Percentiles rank a stretch among this genome's conserved stretches.
These are phyloP conservation scores for Pelosia muscerda DNA, from an alignment of 2,888 invertebrate species.

Conservation along the genomic window DNA sequence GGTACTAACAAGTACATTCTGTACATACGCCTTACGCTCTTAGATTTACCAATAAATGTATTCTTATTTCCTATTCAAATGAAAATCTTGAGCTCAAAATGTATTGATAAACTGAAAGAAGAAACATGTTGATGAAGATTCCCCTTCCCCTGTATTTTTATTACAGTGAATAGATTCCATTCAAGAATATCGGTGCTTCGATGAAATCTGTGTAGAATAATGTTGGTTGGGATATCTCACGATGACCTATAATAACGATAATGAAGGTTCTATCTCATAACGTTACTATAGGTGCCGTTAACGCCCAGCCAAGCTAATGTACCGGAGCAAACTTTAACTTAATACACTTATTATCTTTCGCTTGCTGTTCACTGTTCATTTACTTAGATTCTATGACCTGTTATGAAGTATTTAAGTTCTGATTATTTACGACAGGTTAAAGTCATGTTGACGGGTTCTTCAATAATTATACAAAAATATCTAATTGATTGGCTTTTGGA, in stretches of 20 bases:
- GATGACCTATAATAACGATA: conserved; percentile 25
- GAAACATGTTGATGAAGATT: background rate
- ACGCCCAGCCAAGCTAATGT: conserved; percentile 34
- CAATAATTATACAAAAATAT: too few relatives aligned
- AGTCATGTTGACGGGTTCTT: background rate
- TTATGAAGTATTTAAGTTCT: background rate
- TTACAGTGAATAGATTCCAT: background rate
- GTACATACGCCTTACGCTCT: background rate
- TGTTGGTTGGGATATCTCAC: conserved; percentile 15
- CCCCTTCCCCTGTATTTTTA: background rate
- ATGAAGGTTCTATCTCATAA: conserved; percentile 25
- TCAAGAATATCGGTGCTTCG: background rate
- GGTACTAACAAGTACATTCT: background rate
- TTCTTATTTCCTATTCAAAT: background rate
- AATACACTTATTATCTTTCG: conserved; percentile 19
- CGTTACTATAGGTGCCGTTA: conserved; percentile 26
- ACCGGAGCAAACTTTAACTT: conserved; percentile 35
- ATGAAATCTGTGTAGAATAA: background rate
- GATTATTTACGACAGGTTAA: background rate
- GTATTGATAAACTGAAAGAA: background rate
- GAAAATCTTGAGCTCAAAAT: background rate
- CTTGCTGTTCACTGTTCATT: background rate
- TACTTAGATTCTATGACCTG: too few relatives aligned
- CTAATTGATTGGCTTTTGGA: too few relatives aligned
- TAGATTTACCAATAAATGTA: too few relatives aligned